Evolutionary conservation across 2,888 invertebrate genomes (phyloP).

Genomic region (Timema cristinae): DNA sequence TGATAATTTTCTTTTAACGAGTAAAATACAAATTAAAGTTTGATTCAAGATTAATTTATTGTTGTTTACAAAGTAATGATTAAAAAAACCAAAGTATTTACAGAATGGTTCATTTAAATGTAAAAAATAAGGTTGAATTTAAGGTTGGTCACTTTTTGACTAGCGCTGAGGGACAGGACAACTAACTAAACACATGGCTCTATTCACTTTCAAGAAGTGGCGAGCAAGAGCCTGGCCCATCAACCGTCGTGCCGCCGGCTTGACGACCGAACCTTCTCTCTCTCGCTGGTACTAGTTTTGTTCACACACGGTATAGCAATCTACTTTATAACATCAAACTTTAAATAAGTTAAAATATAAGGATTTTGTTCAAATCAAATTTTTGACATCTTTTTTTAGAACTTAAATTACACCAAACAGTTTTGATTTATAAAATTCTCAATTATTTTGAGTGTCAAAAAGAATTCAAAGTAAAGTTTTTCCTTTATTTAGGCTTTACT

Average conservation of each 20-base stretch:
- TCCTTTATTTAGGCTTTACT: slow-evolving; percentile 14
- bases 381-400: too few species aligned
- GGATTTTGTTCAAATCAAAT: too few species aligned
- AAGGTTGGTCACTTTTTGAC: slow-evolving; percentile 14
- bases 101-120: too few species aligned
- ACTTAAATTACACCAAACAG: too few species aligned
- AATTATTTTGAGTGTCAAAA: slow-evolving; percentile 1
- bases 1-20: too few species aligned
- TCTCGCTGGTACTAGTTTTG: slow-evolving; percentile 31
- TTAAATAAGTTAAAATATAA: too few species aligned
- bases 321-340: slow-evolving; percentile 21
- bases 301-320: slow-evolving; percentile 32
- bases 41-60: too few species aligned
- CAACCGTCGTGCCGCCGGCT: slow-evolving; percentile 29
- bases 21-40: too few species aligned
- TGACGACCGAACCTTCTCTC: slow-evolving; percentile 23
- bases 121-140: neutral
- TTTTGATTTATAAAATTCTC: too few species aligned
- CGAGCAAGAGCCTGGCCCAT: slow-evolving; percentile 31
- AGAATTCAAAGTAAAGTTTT: slow-evolving; percentile 1
- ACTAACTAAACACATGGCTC: slow-evolving; percentile 33
- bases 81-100: too few species aligned
- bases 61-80: too few species aligned
- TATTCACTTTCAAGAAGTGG: slow-evolving; percentile 36
- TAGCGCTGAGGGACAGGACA: slow-evolving; percentile 2